Conservation (phyloP, 2,888 invertebrate genomes). For the Drosophila paramelanica region DNA sequence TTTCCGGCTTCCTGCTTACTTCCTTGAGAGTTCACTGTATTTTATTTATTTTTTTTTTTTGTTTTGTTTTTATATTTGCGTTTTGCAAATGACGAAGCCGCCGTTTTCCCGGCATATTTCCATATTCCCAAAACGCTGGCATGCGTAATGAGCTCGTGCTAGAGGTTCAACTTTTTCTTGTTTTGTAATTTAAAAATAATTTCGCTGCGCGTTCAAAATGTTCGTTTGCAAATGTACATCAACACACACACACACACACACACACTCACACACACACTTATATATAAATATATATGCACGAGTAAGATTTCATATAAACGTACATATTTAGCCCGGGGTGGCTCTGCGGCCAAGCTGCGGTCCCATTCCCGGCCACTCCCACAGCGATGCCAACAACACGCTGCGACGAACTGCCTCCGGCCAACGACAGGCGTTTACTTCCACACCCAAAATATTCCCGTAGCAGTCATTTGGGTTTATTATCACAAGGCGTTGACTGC, state of each 20-base stretch:
- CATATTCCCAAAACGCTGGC: conserved; percentile 71
- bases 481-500: conserved; percentile 64
- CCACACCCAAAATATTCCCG: conserved; percentile 68
- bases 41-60: too few relatives aligned
- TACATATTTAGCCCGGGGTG: conserved; percentile 25
- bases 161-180: conserved; percentile 55
- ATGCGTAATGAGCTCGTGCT: conserved; percentile 68
- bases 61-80: conserved; percentile 4
- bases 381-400: background rate
- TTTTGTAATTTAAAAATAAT: conserved; percentile 76
- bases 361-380: conserved; percentile 24
- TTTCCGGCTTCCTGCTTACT: conserved; percentile 26
- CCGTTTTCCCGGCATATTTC: conserved; percentile 47
- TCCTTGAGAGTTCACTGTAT: conserved; percentile 11
- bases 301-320: conserved; percentile 11
- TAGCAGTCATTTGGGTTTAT: conserved; percentile 79
- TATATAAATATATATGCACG: background rate
- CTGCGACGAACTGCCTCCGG: conserved; percentile 25
- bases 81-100: conserved; percentile 42
- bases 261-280: background rate
- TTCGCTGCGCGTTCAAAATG: conserved; percentile 47
- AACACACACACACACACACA: background rate
- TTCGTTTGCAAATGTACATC: conserved; percentile 14
- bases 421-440: conserved; percentile 49
- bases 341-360: conserved; percentile 26